Percentiles rank a stretch among this genome's conserved stretches.
Conservation (phyloP, 2,888 invertebrate genomes). For the Chrysolina oricalcia region DNA sequence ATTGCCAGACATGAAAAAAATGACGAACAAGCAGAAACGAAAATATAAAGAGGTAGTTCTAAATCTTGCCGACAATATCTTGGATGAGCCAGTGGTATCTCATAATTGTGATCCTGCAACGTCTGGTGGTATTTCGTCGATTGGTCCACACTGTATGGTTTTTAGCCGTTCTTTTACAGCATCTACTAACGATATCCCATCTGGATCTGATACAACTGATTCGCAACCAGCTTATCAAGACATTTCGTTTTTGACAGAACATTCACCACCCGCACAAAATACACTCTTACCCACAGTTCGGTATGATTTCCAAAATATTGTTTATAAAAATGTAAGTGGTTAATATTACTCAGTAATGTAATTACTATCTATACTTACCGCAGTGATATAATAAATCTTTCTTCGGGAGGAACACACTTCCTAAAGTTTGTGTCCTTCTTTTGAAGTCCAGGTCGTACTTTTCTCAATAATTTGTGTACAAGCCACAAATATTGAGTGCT, state of each 20-base stretch:
- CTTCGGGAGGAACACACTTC: too few relatives aligned
- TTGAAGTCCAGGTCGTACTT: too few relatives aligned
- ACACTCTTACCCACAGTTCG: too few relatives aligned
- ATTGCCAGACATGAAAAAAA: slow-evolving; percentile 33
- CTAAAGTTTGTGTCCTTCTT: too few relatives aligned
- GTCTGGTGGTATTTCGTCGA: slow-evolving; percentile 16
- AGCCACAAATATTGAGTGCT: too few relatives aligned
- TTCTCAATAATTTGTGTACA: too few relatives aligned
- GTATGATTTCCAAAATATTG: too few relatives aligned
- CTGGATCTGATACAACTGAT: too few relatives aligned
- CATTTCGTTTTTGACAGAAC: slow-evolving; percentile 3
- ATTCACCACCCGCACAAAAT: too few relatives aligned
- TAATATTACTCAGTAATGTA: background rate
- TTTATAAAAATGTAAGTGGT: too few relatives aligned
- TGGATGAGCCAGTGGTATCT: slow-evolving; percentile 17
- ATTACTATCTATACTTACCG: slow-evolving; percentile 28
- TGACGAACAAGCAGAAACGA: slow-evolving; percentile 32
- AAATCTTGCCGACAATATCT: slow-evolving; percentile 32
- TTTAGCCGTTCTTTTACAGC: slow-evolving; percentile 21
- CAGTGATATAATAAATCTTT: slow-evolving; percentile 31
- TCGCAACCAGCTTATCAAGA: background rate
- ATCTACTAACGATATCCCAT: too few relatives aligned
- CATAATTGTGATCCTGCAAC: slow-evolving; percentile 1
- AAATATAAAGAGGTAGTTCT: slow-evolving; percentile 31
- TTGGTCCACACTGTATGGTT: slow-evolving; percentile 30